Conservation (phyloP, 2,888 invertebrate genomes). For the Dynastes grantii region DNA sequence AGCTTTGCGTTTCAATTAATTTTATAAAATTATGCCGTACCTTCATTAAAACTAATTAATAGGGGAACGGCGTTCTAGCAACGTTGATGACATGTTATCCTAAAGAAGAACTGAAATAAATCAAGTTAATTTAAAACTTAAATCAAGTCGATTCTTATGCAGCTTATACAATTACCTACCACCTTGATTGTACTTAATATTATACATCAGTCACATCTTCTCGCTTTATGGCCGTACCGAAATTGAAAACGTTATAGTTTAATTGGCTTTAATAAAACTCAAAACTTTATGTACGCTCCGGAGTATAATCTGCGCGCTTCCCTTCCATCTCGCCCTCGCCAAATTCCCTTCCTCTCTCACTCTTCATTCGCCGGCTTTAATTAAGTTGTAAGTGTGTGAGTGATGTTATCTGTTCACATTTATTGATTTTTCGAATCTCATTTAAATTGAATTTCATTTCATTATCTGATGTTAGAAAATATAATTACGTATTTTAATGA, state of each 20-base stretch:
- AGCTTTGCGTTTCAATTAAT: background rate
- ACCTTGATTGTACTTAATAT: slow-evolving; percentile 54
- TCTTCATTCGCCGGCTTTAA: slow-evolving; percentile 62
- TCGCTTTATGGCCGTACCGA: slow-evolving; percentile 63
- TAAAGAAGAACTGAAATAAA: slow-evolving; percentile 26
- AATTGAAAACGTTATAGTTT: slow-evolving; percentile 68
- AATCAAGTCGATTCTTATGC: slow-evolving; percentile 54
- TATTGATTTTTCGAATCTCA: slow-evolving; percentile 64
- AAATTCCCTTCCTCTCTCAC: slow-evolving; percentile 24
- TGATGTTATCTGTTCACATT: slow-evolving; percentile 65
- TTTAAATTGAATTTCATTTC: slow-evolving; percentile 55
- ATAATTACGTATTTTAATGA: slow-evolving; percentile 50
- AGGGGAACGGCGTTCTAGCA: background rate
- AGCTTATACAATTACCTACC: slow-evolving; percentile 51
- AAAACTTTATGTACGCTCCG: slow-evolving; percentile 55
- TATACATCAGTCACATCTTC: slow-evolving; percentile 61
- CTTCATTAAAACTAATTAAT: slow-evolving; percentile 19
- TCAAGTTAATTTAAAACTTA: slow-evolving; percentile 50
- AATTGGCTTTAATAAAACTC: slow-evolving; percentile 67
- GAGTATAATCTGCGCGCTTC: slow-evolving; percentile 32
- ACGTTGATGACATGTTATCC: slow-evolving; percentile 14
- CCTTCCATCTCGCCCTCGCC: slow-evolving; percentile 5
- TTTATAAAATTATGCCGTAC: background rate
- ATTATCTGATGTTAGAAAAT: slow-evolving; percentile 50
- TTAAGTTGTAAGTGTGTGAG: slow-evolving; percentile 67